Evolutionary conservation across 2,888 invertebrate genomes (phyloP).

Genomic region (Caenorhabditis angaria): DNA sequence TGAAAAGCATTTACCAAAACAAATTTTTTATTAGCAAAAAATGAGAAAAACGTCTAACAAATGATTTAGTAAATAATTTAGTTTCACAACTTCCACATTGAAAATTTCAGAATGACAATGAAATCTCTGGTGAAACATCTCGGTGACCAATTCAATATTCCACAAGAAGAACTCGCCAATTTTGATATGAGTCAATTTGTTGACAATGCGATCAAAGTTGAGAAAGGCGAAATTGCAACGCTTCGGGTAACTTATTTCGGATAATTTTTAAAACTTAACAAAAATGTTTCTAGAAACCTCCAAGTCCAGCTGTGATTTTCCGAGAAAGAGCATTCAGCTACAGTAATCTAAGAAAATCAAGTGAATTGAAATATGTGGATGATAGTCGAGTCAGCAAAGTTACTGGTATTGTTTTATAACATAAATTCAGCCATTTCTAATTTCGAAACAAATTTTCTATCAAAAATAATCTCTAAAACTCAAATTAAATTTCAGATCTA

Average conservation of each 20-base stretch:
- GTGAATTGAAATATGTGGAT: slow-evolving; percentile 51
- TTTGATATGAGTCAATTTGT: slow-evolving; percentile 67
- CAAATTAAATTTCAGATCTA: slow-evolving; percentile 13
- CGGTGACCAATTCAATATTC: slow-evolving; percentile 69
- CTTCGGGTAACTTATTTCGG: slow-evolving; percentile 18
- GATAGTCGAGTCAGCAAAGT: slow-evolving; percentile 41
- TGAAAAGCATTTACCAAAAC: too few relatives aligned
- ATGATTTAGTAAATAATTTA: too few relatives aligned
- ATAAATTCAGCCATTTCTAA: too few relatives aligned
- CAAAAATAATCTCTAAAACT: background rate
- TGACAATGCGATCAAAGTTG: slow-evolving; percentile 65
- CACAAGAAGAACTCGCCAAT: slow-evolving; percentile 56
- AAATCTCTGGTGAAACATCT: slow-evolving; percentile 66
- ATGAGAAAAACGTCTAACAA: too few relatives aligned
- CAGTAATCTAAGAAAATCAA: slow-evolving; percentile 46
- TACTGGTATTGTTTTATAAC: slow-evolving; percentile 13
- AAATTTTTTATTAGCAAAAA: too few relatives aligned
- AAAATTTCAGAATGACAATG: slow-evolving; percentile 61
- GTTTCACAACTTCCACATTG: too few relatives aligned
- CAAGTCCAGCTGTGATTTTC: slow-evolving; percentile 38
- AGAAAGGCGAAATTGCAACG: slow-evolving; percentile 40
- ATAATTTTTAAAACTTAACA: background rate
- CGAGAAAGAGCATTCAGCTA: slow-evolving; percentile 51
- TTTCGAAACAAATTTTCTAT: too few relatives aligned
- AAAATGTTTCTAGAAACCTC: slow-evolving; percentile 8